Conservation (phyloP, 2,797 vertebrate species). For the Rhincodon typus region DNA sequence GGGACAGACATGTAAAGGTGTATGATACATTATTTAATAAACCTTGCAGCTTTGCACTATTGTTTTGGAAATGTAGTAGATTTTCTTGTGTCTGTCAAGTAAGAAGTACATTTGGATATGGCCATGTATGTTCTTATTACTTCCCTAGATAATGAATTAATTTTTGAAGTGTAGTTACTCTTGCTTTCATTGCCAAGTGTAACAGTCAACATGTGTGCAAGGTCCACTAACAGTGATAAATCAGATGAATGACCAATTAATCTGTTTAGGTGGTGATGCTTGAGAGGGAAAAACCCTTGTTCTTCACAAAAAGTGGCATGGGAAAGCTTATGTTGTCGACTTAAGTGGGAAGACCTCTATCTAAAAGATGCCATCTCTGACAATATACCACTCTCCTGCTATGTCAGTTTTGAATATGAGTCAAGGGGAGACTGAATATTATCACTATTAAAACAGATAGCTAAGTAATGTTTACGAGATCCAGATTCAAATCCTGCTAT, state of each 20-base stretch:
- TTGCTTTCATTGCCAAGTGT: neutral
- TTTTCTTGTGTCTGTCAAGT: neutral
- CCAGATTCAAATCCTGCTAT: too few relatives aligned
- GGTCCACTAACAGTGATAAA: neutral
- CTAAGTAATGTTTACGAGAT: too few relatives aligned
- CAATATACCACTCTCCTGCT: too few relatives aligned
- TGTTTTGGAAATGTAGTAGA: neutral
- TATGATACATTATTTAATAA: too few relatives aligned
- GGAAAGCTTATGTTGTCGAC: neutral
- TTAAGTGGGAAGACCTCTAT: neutral
- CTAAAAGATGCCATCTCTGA: too few relatives aligned
- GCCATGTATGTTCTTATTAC: neutral
- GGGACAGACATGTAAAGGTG: too few relatives aligned
- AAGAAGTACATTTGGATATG: neutral
- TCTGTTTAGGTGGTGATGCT: neutral
- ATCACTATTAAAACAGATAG: too few relatives aligned
- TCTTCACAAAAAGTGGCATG: neutral
- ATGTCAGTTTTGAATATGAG: neutral
- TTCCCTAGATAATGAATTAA: neutral
- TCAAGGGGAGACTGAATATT: too few relatives aligned
- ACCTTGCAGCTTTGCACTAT: neutral
- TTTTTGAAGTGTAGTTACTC: neutral
- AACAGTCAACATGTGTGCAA: neutral
- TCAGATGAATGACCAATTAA: neutral
- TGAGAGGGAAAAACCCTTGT: neutral